Evolutionary conservation across 2,113 vertebrate species (phyloP).

Genomic region (Xyrauchen texanus): DNA sequence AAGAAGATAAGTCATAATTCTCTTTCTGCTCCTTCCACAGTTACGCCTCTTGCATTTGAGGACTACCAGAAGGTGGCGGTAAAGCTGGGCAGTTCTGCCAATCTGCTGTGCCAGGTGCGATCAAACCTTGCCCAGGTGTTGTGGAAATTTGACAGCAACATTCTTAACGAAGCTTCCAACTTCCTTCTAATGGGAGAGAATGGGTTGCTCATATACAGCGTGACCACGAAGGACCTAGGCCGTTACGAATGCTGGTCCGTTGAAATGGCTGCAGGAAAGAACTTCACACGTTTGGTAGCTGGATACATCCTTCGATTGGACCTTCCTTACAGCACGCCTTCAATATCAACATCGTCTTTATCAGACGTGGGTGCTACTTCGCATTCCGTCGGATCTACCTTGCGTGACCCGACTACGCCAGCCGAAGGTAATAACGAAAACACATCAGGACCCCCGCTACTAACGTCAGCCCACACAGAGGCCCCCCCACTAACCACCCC

Average conservation of each 20-base stretch:
- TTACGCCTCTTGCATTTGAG: constrained; percentile 40
- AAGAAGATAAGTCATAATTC: neutral
- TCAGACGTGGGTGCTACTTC: neutral
- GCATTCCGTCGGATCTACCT: neutral
- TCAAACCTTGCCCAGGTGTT: constrained; percentile 88
- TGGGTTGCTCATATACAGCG: constrained; percentile 88
- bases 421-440: constrained; percentile 76
- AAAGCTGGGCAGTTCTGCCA: constrained; percentile 85
- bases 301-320: constrained; percentile 82
- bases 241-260: constrained; percentile 88
- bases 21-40: constrained; percentile 60
- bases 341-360: constrained; percentile 28
- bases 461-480: constrained; percentile 64
- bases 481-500: constrained; percentile 71
- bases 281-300: constrained; percentile 81
- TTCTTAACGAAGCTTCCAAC: constrained; percentile 81
- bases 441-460: constrained; percentile 62
- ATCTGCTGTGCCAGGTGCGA: constrained; percentile 84
- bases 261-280: constrained; percentile 82
- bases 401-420: constrained; percentile 33
- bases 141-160: constrained; percentile 82
- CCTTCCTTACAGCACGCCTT: constrained; percentile 45
- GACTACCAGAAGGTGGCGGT: constrained; percentile 67
- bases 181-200: constrained; percentile 81
- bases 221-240: constrained; percentile 84